Evolutionary conservation across 2,113 vertebrate species (phyloP).

Genomic region (Herpetotheres cachinnans): DNA sequence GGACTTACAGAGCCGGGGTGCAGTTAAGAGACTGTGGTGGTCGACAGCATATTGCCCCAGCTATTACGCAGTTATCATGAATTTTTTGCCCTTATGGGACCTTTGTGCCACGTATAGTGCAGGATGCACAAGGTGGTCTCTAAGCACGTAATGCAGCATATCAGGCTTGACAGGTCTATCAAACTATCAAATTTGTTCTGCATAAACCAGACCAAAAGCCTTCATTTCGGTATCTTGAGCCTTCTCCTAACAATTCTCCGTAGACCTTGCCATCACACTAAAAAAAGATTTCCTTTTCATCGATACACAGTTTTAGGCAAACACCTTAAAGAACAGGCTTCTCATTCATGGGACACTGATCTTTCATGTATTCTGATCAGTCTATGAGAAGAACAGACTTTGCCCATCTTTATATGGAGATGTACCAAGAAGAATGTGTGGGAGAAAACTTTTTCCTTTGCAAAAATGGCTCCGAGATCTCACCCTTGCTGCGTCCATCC

Average conservation of each 20-base stretch:
- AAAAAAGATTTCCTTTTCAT: not conserved
- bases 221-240: not conserved
- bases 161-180: not conserved
- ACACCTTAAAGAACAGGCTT: not conserved
- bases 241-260: not conserved
- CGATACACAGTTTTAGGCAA: not conserved
- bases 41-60: not conserved
- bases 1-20: not conserved
- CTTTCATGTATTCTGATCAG: not conserved
- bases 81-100: not conserved
- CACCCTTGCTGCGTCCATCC: not conserved
- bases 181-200: not conserved
- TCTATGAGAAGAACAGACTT: not conserved
- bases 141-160: not conserved
- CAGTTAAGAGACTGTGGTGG: not conserved
- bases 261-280: not conserved
- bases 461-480: not conserved
- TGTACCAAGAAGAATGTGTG: not conserved
- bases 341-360: not conserved
- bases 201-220: not conserved
- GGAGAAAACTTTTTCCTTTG: not conserved
- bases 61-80: not conserved
- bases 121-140: not conserved
- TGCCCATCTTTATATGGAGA: not conserved
- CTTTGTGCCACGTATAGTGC: not conserved